phyloP scores from a whole-genome alignment of 2,113 vertebrate genomes.

The Poecile atricapillus region DNA sequence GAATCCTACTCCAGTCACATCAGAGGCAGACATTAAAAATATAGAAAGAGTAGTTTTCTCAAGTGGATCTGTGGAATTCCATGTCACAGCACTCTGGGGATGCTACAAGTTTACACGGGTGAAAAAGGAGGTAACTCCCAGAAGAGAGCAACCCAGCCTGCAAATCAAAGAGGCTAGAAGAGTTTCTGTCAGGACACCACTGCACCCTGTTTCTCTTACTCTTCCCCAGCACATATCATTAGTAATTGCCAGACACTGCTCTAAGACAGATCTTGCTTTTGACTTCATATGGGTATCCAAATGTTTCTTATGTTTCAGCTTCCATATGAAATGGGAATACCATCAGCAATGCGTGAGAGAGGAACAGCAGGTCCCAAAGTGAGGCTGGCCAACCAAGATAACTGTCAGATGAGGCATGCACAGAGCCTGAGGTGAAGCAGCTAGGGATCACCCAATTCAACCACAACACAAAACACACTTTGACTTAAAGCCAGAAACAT shows the following conservation, averaged over 20 bases:
- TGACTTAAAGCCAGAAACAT: not conserved
- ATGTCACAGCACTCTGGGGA: not conserved
- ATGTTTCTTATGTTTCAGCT: not conserved
- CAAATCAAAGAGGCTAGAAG: not conserved
- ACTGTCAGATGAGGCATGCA: not conserved
- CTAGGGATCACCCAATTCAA: not conserved
- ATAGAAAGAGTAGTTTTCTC: not conserved
- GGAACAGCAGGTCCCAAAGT: not conserved
- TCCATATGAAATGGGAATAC: not conserved
- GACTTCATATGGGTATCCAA: not conserved
- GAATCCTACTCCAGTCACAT: not conserved
- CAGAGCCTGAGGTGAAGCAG: not conserved
- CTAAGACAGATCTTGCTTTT: not conserved
- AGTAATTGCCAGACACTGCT: not conserved
- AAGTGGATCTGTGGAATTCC: not conserved
- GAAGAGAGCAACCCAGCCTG: not conserved
- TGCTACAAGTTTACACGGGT: not conserved
- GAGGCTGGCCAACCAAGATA: not conserved
- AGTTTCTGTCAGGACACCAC: not conserved
- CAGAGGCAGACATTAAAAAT: not conserved
- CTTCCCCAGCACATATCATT: fast-evolving
- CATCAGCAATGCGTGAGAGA: fast-evolving
- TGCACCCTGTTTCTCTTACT: fast-evolving
- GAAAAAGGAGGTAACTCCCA: not conserved
- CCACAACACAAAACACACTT: not conserved